Base-by-base conservation (phyloP, 2,888 invertebrate species). In the Lathronympha strigana region DNA sequence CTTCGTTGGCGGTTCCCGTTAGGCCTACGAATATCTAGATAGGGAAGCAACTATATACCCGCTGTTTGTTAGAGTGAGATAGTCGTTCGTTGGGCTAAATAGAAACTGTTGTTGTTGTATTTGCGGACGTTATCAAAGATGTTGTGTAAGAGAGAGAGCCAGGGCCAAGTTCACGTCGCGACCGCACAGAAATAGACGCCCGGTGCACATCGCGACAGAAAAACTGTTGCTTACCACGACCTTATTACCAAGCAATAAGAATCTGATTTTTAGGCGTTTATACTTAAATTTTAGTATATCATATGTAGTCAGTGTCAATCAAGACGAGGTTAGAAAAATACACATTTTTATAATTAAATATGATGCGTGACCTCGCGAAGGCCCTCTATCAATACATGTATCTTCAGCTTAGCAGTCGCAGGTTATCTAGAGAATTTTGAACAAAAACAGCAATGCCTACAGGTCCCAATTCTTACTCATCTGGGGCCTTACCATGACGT, bases 141-240 rank as follows among this genome's bases (percentile, higher is more conserved):
- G 64, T 62, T 57, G 67, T 45, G 63, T 57, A 43, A 58, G 38
- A 51, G 47, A 53, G 63, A 36, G 40, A 53, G 61, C 63, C 69
- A 73, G 72, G 74, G 79, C 76, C 84, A 84, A 83, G 84, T 83
- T 83, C 84, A 82, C 72, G 81, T 69, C 58, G 40, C 31, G 64
- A 17, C 63, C 49, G 53, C n/a, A 53, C 61, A 33, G 47, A 57
- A 67, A 60, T 63, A 67, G 49, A 45, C 61, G 38, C 25, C 25
- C 38, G 21, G 57, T 43, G 40, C 54, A 43, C 31, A 28, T 43
- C 55, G 55, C 43, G 28, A 43, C 43, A 43, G 2, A 6, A 11
- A 4, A 43, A 38, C 38, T 9, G 33, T 4, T 11, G 28, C 21
- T 19, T 23, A 23, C n/a, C 5, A 6, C 23, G 23, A 47, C 47